Conservation (phyloP, 1,140 invertebrate genomes). For the Caenorhabditis briggsae region DNA sequence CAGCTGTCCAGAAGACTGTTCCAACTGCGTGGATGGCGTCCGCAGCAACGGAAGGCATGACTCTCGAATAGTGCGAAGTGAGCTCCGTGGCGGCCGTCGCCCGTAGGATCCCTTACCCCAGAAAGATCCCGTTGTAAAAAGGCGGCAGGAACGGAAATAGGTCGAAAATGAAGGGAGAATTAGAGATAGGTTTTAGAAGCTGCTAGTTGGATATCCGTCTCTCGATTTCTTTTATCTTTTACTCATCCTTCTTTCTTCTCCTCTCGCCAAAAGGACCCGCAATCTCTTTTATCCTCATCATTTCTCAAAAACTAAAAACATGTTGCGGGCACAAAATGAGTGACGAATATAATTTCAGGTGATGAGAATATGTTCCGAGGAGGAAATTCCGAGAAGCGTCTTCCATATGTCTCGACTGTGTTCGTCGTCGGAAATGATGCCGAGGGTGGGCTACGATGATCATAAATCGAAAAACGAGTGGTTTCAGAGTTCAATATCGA, state of each 20-base stretch:
- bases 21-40: conserved; percentile 57
- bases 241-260: neutral
- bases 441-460: conserved; percentile 1
- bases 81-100: conserved; percentile 39
- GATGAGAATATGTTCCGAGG: conserved; percentile 53
- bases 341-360: conserved; percentile 14
- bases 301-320: conserved; percentile 47
- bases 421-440: conserved; percentile 46
- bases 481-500: conserved; percentile 64
- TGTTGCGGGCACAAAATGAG: conserved; percentile 30
- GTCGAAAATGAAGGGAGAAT: conserved; percentile 59
- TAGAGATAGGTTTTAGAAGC: conserved; percentile 18
- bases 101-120: conserved; percentile 30
- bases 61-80: conserved; percentile 49
- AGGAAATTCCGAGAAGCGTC: conserved; percentile 6
- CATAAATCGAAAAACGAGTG: neutral
- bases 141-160: conserved; percentile 43
- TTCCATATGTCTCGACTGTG: conserved; percentile 22
- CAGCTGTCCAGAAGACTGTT: conserved; percentile 63
- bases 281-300: conserved; percentile 33
- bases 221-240: neutral
- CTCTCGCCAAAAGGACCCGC: neutral
- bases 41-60: conserved; percentile 37
- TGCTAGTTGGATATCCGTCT: neutral
- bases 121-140: conserved; percentile 12